Conservation (phyloP, 2,113 vertebrate genomes). For the Microtus montanus region DNA sequence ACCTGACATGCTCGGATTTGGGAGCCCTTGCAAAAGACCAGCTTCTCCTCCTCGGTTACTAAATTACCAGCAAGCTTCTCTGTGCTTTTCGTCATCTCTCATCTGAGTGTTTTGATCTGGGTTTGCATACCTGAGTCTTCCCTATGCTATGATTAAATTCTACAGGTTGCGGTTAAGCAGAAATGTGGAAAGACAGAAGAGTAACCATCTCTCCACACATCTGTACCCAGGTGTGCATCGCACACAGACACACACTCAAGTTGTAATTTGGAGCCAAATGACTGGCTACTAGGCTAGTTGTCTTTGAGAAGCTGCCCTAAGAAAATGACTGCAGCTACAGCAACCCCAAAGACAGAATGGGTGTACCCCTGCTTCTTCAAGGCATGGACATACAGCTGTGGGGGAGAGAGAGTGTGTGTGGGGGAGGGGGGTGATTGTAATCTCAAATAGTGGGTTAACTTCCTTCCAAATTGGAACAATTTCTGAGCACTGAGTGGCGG, state of each 20-base stretch:
- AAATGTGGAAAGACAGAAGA: not conserved
- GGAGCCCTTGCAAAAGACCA: not conserved
- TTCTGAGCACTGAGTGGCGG: not conserved
- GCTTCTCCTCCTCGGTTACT: conserved; percentile 36
- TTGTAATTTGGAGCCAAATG: not conserved
- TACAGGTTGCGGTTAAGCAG: conserved; percentile 10
- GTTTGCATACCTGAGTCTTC: not conserved
- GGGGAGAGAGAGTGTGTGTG: not conserved
- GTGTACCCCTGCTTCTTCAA: conserved; percentile 39
- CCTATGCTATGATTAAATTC: conserved; percentile 6
- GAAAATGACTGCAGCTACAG: not conserved
- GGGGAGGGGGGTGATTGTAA: not conserved
- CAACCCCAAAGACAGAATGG: conserved; percentile 38
- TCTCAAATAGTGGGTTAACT: conserved; percentile 38
- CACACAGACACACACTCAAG: not conserved
- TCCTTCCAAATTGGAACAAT: not conserved
- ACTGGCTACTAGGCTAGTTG: not conserved
- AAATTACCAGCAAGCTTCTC: conserved; percentile 31
- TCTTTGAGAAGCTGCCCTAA: conserved; percentile 55
- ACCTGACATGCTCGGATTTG: conserved; percentile 43
- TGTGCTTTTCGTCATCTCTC: conserved; percentile 2
- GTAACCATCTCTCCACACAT: not conserved
- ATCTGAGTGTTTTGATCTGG: not conserved
- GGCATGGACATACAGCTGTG: not conserved
- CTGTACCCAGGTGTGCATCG: not conserved